phyloP scores from a whole-genome alignment of 2,888 invertebrate species.

The Camptogramma bilineatum region DNA sequence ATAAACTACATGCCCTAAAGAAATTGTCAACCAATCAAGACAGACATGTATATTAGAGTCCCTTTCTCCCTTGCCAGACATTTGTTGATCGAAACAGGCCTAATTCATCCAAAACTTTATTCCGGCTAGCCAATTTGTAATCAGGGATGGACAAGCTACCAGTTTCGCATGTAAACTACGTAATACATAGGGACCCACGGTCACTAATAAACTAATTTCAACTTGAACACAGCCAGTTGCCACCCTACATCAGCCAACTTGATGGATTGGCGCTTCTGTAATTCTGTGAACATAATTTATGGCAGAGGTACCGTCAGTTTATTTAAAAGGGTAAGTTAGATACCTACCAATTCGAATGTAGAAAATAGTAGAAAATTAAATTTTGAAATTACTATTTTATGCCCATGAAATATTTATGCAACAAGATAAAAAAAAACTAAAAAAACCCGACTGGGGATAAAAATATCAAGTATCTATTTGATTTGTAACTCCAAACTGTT shows the following conservation, averaged over 20 bases:
- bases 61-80: background rate
- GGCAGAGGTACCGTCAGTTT: background rate
- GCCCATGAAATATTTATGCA: too few relatives aligned
- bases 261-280: slow-evolving; percentile 27
- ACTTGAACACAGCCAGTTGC: slow-evolving; percentile 56
- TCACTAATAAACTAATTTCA: slow-evolving; percentile 78
- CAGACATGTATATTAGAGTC: background rate
- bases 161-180: slow-evolving; percentile 59
- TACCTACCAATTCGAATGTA: too few relatives aligned
- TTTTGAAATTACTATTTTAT: too few relatives aligned
- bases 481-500: too few relatives aligned
- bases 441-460: too few relatives aligned
- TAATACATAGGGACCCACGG: slow-evolving; percentile 47
- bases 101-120: slow-evolving; percentile 60
- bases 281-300: slow-evolving; percentile 59
- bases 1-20: background rate
- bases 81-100: slow-evolving; percentile 1
- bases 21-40: background rate
- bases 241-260: slow-evolving; percentile 21
- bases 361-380: too few relatives aligned
- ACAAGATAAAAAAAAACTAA: too few relatives aligned
- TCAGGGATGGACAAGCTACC: slow-evolving; percentile 55
- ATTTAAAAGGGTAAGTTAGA: too few relatives aligned
- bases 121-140: slow-evolving; percentile 68
- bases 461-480: too few relatives aligned